Base-by-base conservation (phyloP, 1,140 invertebrate species). In the Oryzaephilus surinamensis region DNA sequence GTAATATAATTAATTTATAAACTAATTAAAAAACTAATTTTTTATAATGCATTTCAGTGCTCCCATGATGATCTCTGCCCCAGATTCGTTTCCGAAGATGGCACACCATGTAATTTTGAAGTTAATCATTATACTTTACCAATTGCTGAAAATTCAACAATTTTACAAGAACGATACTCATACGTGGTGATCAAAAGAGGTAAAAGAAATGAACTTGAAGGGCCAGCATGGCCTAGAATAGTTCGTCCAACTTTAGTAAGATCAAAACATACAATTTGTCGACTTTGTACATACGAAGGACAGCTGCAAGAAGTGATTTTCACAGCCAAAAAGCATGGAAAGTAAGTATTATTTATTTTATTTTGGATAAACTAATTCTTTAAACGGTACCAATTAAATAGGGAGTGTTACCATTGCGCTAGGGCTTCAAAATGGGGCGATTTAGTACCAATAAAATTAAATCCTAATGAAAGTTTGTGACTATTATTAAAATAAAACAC, bases 101-200 rank as follows among this genome's bases (percentile, higher is more conserved):
- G 72, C 5, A 79, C 70, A 7, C 79, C 83, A 0, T 94, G 90
- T 59, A 88, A 83, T 60, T 92, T 88, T 61, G 50, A 73, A 43
- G 69, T 78, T 14, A 50, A 64, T 7, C 90, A 79, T 61, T 57
- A 66, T 24, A 64, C 71, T 1, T 52, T 84, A 38, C 64, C 65
- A 16, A 64, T 78, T 41, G 57, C 46, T 20, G 52, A 60, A 2
- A 14, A 13, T 13, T 40, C 62, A 62, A 32, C 41, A 52, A 2
- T 55, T 66, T 51, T 54, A 18, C 62, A 57, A 10, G 77, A 84
- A 46, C 38, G 28, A 17, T 62, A 74, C 61, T 80, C 76, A 5
- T 91, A 88, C 60, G 65, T 89, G 0, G 73, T 93, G 28, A 59
- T 92, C 12, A 81, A 75, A 56, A 89, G 86, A 76, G 72, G 59